Evolutionary conservation across 2,888 invertebrate genomes (phyloP), one percentile per base, ranked within the genome.

Genomic region (Tinea trinotella): DNA sequence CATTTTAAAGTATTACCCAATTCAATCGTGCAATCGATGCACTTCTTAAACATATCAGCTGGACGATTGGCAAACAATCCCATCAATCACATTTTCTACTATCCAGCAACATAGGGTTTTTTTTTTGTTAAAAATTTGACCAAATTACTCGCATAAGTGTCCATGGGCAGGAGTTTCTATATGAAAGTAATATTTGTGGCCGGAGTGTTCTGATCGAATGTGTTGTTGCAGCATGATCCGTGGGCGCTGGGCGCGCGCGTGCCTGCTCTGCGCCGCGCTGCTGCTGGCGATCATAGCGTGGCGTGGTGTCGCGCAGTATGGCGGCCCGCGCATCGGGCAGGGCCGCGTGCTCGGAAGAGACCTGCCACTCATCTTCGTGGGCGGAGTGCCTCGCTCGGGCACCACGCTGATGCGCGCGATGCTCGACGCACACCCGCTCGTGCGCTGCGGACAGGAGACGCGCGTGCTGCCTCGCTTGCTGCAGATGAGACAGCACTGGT

Each of bases 361-460:
- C 64, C 94, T 96, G 92, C 97, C 97, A 64, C 88, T 98, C 63
- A 95, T 97, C 76, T 98, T 98, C 87, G 96, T 99, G 75, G 98
- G 98, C 56, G 99, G 99, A 59, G 97, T 99, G 71, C 99, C 99
- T 56, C 91, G 98, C 64, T 98, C 97, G 53, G 99, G 98, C 54
- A 99, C 98, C 46, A 99, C 99, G 58, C 89, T 99, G 63, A 96
- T 98, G 94, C 90, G 99, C 67, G 98, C 97, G 60, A 97, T 99
- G 96, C 87, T 99, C 65, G 99, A 99, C 84, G 98, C 98, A 59
- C 98, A 99, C 89, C 96, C 97, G 12, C 95, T 95, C 70, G 94
- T 99, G 68, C 92, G 97, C 76, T 98, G 98, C 80, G 98, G 98
- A 13, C 98, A 98, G 83, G 99, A 99, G 87, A 96, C 97, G 57